Percentiles rank a stretch among this genome's conserved stretches.
Evolutionary conservation across 2,797 vertebrate species (phyloP).

Genomic region (Catostomus latipinnis): DNA sequence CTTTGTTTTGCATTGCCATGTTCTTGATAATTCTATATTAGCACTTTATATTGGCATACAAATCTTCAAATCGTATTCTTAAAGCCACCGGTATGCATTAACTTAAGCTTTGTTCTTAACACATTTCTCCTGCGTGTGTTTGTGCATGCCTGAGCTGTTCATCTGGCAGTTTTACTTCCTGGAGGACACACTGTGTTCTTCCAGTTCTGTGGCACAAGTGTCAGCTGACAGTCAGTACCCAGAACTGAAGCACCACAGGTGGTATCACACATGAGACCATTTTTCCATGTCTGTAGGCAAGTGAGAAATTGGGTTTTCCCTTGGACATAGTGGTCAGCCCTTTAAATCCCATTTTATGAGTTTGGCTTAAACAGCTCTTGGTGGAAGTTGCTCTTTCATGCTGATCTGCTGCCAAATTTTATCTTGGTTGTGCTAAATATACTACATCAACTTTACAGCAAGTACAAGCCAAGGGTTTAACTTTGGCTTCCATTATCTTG

Average conservation of each 20-base stretch:
- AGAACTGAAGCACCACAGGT: slow-evolving; percentile 60
- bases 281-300: slow-evolving; percentile 61
- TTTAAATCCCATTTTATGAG: slow-evolving; percentile 36
- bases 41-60: slow-evolving; percentile 30
- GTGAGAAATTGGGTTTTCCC: slow-evolving; percentile 59
- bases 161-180: slow-evolving; percentile 70
- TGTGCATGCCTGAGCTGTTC: slow-evolving; percentile 47
- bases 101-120: slow-evolving; percentile 31
- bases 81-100: slow-evolving; percentile 25
- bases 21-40: slow-evolving; percentile 23
- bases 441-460: slow-evolving; percentile 11
- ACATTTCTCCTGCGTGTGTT: slow-evolving; percentile 1
- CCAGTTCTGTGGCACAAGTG: slow-evolving; percentile 78
- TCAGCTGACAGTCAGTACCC: slow-evolving; percentile 76
- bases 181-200: slow-evolving; percentile 77
- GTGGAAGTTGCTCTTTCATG: slow-evolving; percentile 22
- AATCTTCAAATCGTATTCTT: slow-evolving; percentile 29
- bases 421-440: slow-evolving; percentile 22
- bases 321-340: slow-evolving; percentile 49
- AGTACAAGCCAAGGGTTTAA: slow-evolving; percentile 27
- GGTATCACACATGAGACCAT: slow-evolving; percentile 64
- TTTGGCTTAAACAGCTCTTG: slow-evolving; percentile 22
- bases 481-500: neutral
- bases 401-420: slow-evolving; percentile 39
- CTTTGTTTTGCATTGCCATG: neutral